Evolutionary conservation across 2,113 vertebrate genomes (phyloP).

Genomic region (Acrocephalus arundinaceus): DNA sequence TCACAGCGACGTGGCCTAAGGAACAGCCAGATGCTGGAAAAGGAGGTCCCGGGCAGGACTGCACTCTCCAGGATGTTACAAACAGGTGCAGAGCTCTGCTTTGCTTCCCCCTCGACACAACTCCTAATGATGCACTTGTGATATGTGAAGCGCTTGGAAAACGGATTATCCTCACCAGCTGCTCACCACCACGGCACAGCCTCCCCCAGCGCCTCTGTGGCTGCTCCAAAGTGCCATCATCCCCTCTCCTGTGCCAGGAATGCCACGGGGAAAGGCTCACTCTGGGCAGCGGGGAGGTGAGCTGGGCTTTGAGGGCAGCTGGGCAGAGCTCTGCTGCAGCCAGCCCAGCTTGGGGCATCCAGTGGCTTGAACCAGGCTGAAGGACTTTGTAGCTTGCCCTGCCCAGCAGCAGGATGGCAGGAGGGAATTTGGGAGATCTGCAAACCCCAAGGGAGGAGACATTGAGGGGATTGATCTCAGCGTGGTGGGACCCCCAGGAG

Average conservation of each 20-base stretch:
- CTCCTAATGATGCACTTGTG: constrained; percentile 33
- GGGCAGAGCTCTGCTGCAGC: not conserved
- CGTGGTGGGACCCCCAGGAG: not conserved
- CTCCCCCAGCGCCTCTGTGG: not conserved
- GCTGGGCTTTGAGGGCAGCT: not conserved
- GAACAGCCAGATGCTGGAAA: not conserved
- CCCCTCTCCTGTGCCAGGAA: not conserved
- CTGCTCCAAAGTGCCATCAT: not conserved
- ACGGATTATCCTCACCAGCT: constrained; percentile 57
- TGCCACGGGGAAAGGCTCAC: not conserved
- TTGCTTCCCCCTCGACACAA: constrained; percentile 27
- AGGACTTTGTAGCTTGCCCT: not conserved
- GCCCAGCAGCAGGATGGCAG: not conserved
- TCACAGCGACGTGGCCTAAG: not conserved
- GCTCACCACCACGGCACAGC: not conserved
- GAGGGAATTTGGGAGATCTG: not conserved
- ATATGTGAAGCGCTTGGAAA: not conserved
- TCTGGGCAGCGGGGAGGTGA: rapidly evolving
- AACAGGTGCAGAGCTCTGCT: constrained; percentile 21
- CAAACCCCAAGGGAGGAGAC: not conserved
- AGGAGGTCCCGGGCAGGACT: constrained; percentile 9
- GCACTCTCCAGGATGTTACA: not conserved
- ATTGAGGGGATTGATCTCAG: not conserved
- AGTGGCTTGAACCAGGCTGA: rapidly evolving
- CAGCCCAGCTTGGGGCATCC: not conserved